A percentile compares a stretch with the other conserved stretches of the same genome.
phyloP scores from a whole-genome alignment of 2,888 invertebrate genomes.

The Cephonodes hylas region DNA sequence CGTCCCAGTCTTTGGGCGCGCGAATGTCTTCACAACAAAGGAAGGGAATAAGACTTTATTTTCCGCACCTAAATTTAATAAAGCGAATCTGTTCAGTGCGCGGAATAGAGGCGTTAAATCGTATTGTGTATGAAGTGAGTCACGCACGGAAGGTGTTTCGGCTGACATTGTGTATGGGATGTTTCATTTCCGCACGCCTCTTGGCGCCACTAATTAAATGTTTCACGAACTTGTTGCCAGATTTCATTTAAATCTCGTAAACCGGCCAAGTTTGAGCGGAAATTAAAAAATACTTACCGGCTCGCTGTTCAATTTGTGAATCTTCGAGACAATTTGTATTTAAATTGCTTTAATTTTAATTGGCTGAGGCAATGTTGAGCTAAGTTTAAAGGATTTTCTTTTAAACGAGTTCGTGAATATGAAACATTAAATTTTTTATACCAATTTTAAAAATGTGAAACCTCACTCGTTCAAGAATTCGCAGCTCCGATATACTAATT shows the following conservation, averaged over 20 bases:
- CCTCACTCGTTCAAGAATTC: no score
- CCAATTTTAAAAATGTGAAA: no score
- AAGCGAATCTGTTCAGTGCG: constrained; percentile 41
- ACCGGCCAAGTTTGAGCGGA: constrained; percentile 53
- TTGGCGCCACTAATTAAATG: constrained; percentile 64
- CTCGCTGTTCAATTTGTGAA: constrained; percentile 61
- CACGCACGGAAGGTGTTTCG: constrained; percentile 45
- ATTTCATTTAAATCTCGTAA: constrained; percentile 64
- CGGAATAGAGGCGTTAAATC: constrained; percentile 27
- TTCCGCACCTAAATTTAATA: constrained; percentile 45
- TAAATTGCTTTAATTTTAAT: constrained; percentile 33
- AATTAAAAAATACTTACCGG: constrained; percentile 58
- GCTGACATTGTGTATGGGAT: constrained; percentile 40
- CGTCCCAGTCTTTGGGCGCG: constrained; percentile 35
- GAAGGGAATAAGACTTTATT: constrained; percentile 32
- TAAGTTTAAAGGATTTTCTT: not conserved
- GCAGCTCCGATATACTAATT: no score
- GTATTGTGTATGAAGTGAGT: constrained; percentile 30
- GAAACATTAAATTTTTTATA: no score
- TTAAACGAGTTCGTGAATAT: no score
- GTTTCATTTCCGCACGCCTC: constrained; percentile 61
- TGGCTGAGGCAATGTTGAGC: constrained; percentile 15
- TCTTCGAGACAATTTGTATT: constrained; percentile 37
- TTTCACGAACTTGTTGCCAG: constrained; percentile 60
- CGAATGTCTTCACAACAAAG: constrained; percentile 29